phyloP scores from a whole-genome alignment of 2,797 vertebrate species.

The Sylvilagus floridanus region DNA sequence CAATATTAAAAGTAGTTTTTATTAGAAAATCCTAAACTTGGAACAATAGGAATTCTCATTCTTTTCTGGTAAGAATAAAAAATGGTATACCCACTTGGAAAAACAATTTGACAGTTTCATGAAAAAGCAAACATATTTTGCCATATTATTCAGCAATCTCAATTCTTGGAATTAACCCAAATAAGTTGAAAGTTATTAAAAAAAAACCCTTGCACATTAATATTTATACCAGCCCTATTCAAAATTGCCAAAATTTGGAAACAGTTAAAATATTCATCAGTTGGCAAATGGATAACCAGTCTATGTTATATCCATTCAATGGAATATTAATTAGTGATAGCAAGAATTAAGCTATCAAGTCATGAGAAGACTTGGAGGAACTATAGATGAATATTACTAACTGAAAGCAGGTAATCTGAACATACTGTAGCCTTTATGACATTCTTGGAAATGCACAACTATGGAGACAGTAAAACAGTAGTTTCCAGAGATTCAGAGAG shows the following conservation, averaged over 20 bases:
- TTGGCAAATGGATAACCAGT: not conserved
- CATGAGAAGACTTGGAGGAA: not conserved
- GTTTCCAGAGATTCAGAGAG: not conserved
- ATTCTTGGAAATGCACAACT: slow-evolving; percentile 37
- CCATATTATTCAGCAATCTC: not conserved
- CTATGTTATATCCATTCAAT: not conserved
- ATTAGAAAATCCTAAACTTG: slow-evolving; percentile 2
- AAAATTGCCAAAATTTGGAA: slow-evolving; percentile 15
- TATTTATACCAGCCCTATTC: not conserved
- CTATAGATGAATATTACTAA: not conserved
- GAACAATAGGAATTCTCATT: not conserved
- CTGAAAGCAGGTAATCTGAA: not conserved
- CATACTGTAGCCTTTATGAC: not conserved
- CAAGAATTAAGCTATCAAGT: not conserved
- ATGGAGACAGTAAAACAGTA: not conserved
- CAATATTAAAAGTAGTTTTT: slow-evolving; percentile 7
- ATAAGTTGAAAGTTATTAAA: not conserved
- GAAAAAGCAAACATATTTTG: not conserved
- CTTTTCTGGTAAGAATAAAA: not conserved
- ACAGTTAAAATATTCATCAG: not conserved
- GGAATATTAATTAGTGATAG: not conserved
- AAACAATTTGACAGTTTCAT: not conserved
- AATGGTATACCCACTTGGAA: not conserved
- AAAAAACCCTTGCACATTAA: not conserved
- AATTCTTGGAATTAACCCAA: not conserved